These are phyloP conservation scores for Diprion similis DNA, from an alignment of 1,140 invertebrate genomes.

Conservation along the genomic window DNA sequence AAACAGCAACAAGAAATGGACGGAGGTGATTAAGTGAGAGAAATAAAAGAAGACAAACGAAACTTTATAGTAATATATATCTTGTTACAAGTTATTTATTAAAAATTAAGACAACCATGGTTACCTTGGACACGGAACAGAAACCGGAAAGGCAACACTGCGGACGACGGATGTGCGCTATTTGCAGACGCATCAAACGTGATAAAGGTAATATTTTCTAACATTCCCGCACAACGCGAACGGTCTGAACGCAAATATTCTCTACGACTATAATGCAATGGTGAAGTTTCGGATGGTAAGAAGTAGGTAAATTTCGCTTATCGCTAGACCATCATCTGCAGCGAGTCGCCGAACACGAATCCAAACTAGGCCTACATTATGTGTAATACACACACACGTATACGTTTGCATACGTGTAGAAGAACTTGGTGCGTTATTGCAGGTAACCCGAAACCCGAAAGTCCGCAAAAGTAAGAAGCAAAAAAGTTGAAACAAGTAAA, in stretches of 20 bases:
- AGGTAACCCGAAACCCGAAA: too few species aligned
- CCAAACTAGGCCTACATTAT: too few species aligned
- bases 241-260: not conserved
- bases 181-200: constrained; percentile 59
- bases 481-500: too few species aligned
- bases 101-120: constrained; percentile 42
- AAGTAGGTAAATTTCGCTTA: too few species aligned
- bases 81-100: not conserved
- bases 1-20: not conserved
- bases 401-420: too few species aligned
- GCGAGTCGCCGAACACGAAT: too few species aligned
- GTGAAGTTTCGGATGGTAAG: too few species aligned
- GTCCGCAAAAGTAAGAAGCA: too few species aligned
- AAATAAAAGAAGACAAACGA: constrained; percentile 6
- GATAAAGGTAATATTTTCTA: constrained; percentile 54
- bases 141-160: constrained; percentile 60
- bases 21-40: not conserved
- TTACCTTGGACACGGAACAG: constrained; percentile 60
- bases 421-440: too few species aligned
- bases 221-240: not conserved
- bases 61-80: constrained; percentile 3
- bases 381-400: too few species aligned
- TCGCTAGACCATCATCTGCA: too few species aligned
- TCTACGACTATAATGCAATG: too few species aligned
- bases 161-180: constrained; percentile 59